Base-by-base conservation (phyloP, 2,888 invertebrate species). In the Notodonta dromedarius region DNA sequence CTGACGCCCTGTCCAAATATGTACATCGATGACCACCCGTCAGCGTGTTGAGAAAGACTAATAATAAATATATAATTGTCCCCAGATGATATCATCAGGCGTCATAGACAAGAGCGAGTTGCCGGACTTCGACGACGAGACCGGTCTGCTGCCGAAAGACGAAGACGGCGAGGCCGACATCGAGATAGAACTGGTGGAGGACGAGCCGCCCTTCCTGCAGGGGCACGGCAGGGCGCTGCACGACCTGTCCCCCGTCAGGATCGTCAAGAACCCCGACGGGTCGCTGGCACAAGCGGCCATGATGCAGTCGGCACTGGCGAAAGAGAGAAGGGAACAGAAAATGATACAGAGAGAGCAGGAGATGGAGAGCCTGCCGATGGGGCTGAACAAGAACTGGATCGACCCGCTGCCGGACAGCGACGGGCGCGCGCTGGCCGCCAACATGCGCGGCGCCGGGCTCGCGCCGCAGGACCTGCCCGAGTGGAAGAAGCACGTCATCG, bases 261-360 rank as follows among this genome's bases (percentile, higher is more conserved):
- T 99, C 70, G 98, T 99, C 0, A 99, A 99, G 93, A 99, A 99
- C 94, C 99, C 99, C 0, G 99, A 99, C 87, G 99, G 99, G 0
- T 99, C 99, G 0, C 90, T 99, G 32, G 99, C 99, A 0, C 99
- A 99, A 88, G 99, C 99, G 0, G 99, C 99, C 0, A 99, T 99
- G 98, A 99, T 99, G 99, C 99, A 99, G 88, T 98, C 98, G 12
- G 99, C 99, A 0, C 87, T 99, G 53, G 98, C 99, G 0, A 99
- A 99, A 83, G 99, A 99, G 85, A 94, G 99, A 58, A 94, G 99
- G 54, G 99, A 99, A 85, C 96, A 97, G 79, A 99, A 99, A 90
- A 98, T 98, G 98, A 89, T 98, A n/a, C 98, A 98, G 76, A 90
- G 99, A 39, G 98, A 99, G 82, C 87, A 97, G 72, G 98, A 99